phyloP scores from a whole-genome alignment of 1,140 invertebrate species.

The Homarus americanus region DNA sequence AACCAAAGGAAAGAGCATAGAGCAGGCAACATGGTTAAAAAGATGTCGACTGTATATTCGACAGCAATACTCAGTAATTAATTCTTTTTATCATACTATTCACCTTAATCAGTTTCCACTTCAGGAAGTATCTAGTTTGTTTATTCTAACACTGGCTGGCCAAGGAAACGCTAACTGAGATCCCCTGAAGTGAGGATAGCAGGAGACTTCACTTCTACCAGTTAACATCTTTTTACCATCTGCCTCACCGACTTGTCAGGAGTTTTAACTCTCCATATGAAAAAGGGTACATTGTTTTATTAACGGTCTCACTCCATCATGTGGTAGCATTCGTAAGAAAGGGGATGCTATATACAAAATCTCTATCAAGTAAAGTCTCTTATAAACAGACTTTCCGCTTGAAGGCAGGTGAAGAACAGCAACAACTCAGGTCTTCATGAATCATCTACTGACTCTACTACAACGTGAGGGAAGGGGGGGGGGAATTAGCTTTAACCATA shows the following conservation, averaged over 20 bases:
- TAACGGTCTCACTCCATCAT: slow-evolving; percentile 49
- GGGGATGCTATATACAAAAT: slow-evolving; percentile 65
- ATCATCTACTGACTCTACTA: slow-evolving; percentile 23
- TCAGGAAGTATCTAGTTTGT: no score
- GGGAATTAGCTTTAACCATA: slow-evolving; percentile 8
- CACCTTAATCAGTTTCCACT: no score
- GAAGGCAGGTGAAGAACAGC: slow-evolving; percentile 50
- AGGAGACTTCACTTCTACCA: neutral
- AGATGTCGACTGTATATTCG: slow-evolving; percentile 1
- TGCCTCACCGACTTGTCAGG: slow-evolving; percentile 12
- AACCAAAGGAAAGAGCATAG: slow-evolving; percentile 27
- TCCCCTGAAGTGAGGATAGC: neutral
- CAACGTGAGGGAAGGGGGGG: neutral
- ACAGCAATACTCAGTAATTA: neutral
- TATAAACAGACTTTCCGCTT: slow-evolving; percentile 52
- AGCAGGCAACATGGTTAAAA: slow-evolving; percentile 3
- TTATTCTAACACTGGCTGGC: no score
- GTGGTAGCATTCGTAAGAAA: slow-evolving; percentile 61
- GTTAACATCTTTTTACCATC: slow-evolving; percentile 34
- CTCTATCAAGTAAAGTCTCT: slow-evolving; percentile 55
- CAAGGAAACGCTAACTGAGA: neutral
- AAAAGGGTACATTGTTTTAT: slow-evolving; percentile 64
- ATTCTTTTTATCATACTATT: neutral
- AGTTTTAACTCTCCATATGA: slow-evolving; percentile 36
- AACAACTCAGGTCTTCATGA: slow-evolving; percentile 52